Conservation (phyloP, 2,888 invertebrate species). For the Hypomecis atomaria region DNA sequence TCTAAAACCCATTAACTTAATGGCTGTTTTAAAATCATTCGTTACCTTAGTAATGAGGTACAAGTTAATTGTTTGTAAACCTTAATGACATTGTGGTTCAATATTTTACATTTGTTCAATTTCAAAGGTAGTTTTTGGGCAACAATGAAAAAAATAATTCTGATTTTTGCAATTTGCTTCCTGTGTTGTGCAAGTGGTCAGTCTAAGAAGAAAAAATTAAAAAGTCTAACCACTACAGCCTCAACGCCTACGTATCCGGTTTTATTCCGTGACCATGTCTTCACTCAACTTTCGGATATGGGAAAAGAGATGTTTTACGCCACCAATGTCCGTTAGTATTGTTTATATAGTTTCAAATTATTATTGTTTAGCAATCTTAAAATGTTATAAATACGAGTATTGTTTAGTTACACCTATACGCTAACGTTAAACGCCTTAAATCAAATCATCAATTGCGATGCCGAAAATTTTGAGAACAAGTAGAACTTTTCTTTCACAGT, state of each 20-base stretch:
- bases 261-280: slow-evolving; percentile 56
- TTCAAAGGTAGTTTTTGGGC: slow-evolving; percentile 3
- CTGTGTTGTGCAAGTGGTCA: not conserved
- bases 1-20: not conserved
- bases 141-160: slow-evolving; percentile 31
- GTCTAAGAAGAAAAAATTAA: not conserved
- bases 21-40: slow-evolving; percentile 2
- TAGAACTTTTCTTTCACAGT: too few relatives aligned
- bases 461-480: too few relatives aligned
- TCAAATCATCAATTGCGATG: too few relatives aligned
- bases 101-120: slow-evolving; percentile 1
- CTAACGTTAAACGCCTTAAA: too few relatives aligned
- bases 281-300: slow-evolving; percentile 50
- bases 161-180: slow-evolving; percentile 6
- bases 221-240: not conserved
- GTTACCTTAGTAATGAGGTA: slow-evolving; percentile 1
- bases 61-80: slow-evolving; percentile 10
- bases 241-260: slow-evolving; percentile 41
- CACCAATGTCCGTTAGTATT: slow-evolving; percentile 58
- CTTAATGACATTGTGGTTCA: not conserved
- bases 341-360: not conserved
- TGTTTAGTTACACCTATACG: too few relatives aligned
- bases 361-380: too few relatives aligned
- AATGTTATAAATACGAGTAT: too few relatives aligned
- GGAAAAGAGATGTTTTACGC: slow-evolving; percentile 58